phyloP scores from a whole-genome alignment of 2,888 invertebrate species.

The Erebia ligea region DNA sequence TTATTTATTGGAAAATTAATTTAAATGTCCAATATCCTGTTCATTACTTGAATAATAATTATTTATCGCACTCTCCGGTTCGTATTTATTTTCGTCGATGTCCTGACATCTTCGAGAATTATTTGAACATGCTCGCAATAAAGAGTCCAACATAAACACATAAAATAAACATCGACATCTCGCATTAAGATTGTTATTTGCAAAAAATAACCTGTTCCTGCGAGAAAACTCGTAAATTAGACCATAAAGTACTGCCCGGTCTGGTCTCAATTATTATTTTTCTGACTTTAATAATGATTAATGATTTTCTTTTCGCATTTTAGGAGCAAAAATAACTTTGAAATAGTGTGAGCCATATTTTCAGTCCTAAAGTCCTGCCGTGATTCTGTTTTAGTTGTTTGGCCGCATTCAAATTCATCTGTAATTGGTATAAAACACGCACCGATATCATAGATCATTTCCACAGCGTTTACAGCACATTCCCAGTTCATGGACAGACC shows the following conservation, averaged over 20 bases:
- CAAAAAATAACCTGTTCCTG: constrained; percentile 61
- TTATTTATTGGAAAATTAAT: background rate
- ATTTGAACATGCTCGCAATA: constrained; percentile 62
- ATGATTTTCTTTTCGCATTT: constrained; percentile 48
- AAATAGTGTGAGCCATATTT: background rate
- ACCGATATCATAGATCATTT: constrained; percentile 48
- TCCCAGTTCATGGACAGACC: constrained; percentile 51
- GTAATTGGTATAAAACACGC: constrained; percentile 52
- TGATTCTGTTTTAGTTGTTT: background rate
- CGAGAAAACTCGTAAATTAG: constrained; percentile 67
- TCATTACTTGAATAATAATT: constrained; percentile 7
- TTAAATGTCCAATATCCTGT: constrained; percentile 1
- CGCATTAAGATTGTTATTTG: constrained; percentile 59
- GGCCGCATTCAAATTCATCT: constrained; percentile 29
- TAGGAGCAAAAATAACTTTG: constrained; percentile 13
- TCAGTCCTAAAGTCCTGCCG: background rate
- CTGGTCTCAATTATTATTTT: constrained; percentile 70
- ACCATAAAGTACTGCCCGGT: constrained; percentile 61
- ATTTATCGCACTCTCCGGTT: background rate
- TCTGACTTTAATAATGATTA: constrained; percentile 70
- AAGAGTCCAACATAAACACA: constrained; percentile 56
- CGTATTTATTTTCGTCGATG: constrained; percentile 15
- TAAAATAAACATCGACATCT: constrained; percentile 65
- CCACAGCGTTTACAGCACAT: constrained; percentile 61
- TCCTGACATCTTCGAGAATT: constrained; percentile 36